Evolutionary conservation across 1,140 invertebrate genomes (phyloP).

Genomic region (Drosophila carrolli): DNA sequence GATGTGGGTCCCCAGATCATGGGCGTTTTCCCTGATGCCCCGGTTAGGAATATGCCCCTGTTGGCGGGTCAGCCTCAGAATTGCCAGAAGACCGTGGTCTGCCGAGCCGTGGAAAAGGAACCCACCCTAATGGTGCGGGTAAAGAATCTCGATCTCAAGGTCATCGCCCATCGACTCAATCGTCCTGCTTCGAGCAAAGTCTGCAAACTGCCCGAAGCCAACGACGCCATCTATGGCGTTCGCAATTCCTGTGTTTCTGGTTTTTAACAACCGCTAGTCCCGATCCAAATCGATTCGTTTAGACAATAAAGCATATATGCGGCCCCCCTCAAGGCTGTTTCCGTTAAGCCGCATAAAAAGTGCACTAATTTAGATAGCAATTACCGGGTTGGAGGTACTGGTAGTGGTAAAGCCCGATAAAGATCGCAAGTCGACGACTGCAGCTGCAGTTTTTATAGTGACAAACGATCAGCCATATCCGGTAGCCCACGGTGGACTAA

Average conservation of each 20-base stretch:
- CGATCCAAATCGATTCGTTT: slow-evolving; percentile 59
- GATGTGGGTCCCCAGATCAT: slow-evolving; percentile 53
- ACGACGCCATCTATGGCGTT: slow-evolving; percentile 66
- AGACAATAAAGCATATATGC: slow-evolving; percentile 43
- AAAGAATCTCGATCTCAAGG: slow-evolving; percentile 55
- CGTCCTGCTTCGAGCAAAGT: slow-evolving; percentile 54
- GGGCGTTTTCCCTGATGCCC: slow-evolving; percentile 51
- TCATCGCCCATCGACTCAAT: slow-evolving; percentile 53
- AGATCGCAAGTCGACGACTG: slow-evolving; percentile 9
- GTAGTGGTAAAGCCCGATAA: not conserved
- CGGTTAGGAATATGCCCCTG: not conserved
- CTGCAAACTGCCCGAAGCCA: slow-evolving; percentile 71
- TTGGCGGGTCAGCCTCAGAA: not conserved
- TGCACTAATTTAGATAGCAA: slow-evolving; percentile 80
- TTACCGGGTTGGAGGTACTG: slow-evolving; percentile 35
- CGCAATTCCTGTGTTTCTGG: slow-evolving; percentile 47
- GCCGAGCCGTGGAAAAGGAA: slow-evolving; percentile 59
- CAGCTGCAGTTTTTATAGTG: slow-evolving; percentile 63
- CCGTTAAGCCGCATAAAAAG: slow-evolving; percentile 57
- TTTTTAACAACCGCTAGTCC: not conserved
- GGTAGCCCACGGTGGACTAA: slow-evolving; percentile 72
- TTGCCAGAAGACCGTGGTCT: slow-evolving; percentile 47
- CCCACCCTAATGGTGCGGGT: slow-evolving; percentile 65
- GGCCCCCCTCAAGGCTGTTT: slow-evolving; percentile 33
- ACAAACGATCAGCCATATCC: slow-evolving; percentile 81